Evolutionary conservation across 2,888 invertebrate species (phyloP), one percentile per base, ranked within the genome.

Genomic region (Piscicola geometra): DNA sequence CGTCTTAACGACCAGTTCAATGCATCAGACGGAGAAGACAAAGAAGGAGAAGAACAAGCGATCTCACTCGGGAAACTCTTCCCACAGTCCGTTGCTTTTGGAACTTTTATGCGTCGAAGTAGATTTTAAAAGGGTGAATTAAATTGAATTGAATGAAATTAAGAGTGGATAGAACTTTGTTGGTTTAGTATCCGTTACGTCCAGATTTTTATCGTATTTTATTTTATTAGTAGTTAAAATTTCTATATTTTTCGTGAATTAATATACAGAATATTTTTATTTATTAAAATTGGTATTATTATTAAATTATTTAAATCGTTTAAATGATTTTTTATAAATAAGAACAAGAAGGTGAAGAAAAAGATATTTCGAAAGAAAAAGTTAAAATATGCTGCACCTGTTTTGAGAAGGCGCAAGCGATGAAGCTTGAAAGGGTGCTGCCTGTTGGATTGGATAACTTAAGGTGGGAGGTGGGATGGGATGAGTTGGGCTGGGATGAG

Each of bases 361-460:
- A 56, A 21, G 72, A 72, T 30, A 33, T 32, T 3, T 28, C 25
- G n/a, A 52, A 41, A 56, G 52, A 50, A 30, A 72, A 72, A 25
- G 56, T 72, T 9, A 36, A 56, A 35, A 72, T 72, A n/a, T 72
- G 72, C 47, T 72, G 72, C 35, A 47, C 72, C 52, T 72, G 72
- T n/a, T 72, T 72, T 52, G 72, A 72, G 33, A 72, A 52, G 52
- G 47, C 52, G 3, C 52, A 72, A 56, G 72, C 72, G 18, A 28
- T 32, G 18, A 72, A 32, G 25, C 32, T 36, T 56, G 72, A 72
- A 56, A 30, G 30, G 32, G 50, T 32, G n/a, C 36, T 72, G n/a
- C 47, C 47, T 15, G 72, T 47, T 52, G 25, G 64, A 28, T 36
- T 60, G n/a, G 73, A 73, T n/a, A 52, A 64, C 18, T 21, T 56